phyloP scores from a whole-genome alignment of 2,888 invertebrate genomes.

The Rhagonycha lutea region DNA sequence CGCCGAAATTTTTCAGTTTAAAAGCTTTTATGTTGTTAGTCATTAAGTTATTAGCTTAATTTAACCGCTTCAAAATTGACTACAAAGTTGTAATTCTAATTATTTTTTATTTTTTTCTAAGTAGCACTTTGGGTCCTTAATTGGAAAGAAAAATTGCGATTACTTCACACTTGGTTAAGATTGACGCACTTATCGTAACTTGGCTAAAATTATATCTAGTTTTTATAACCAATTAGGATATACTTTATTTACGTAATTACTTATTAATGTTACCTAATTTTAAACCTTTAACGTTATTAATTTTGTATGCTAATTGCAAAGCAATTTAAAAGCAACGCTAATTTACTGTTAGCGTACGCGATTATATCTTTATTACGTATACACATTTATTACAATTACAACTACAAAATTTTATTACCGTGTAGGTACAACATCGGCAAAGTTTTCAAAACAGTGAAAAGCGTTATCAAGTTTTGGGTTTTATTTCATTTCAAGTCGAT shows the following conservation, averaged over 20 bases:
- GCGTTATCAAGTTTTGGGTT: neutral
- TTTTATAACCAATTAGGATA: neutral
- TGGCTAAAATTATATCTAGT: neutral
- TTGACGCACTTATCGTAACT: conserved; percentile 3
- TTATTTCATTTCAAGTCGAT: neutral
- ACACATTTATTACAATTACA: neutral
- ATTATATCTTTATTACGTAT: neutral
- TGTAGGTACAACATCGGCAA: neutral
- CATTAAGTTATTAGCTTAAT: neutral
- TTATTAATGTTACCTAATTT: conserved; percentile 3
- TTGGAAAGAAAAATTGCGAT: neutral
- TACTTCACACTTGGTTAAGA: neutral
- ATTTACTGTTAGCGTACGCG: neutral
- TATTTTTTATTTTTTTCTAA: neutral
- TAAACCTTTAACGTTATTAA: neutral
- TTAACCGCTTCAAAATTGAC: neutral
- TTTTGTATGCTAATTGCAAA: neutral
- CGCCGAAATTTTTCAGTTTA: neutral
- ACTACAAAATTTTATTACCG: neutral
- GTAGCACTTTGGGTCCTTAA: neutral
- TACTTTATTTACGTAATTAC: neutral
- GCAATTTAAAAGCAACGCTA: neutral
- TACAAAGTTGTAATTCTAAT: neutral
- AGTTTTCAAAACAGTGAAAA: neutral
- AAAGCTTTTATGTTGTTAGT: neutral